Percentiles rank a stretch among this genome's conserved stretches.
Evolutionary conservation across 2,888 invertebrate species (phyloP).

Genomic region (Crematogaster levior): DNA sequence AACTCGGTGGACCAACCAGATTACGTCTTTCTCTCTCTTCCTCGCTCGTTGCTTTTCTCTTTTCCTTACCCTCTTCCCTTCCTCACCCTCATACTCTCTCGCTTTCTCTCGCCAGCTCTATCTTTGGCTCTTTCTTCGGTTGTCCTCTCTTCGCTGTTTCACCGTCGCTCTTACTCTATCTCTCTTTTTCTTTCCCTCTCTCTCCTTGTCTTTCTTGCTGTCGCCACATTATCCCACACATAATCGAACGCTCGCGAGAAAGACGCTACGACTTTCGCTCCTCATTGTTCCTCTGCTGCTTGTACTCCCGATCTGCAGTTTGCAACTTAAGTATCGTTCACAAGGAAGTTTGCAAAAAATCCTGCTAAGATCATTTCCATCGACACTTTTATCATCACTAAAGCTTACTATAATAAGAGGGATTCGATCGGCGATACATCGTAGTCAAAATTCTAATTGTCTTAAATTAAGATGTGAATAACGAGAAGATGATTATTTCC

Average conservation of each 20-base stretch:
- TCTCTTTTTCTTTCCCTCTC: slow-evolving; percentile 14
- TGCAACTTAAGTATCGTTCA: slow-evolving; percentile 71
- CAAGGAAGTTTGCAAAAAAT: slow-evolving; percentile 50
- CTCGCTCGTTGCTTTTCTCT: slow-evolving; percentile 70
- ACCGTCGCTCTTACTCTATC: slow-evolving; percentile 18
- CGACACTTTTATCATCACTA: background rate
- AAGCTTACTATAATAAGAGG: background rate
- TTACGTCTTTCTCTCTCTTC: slow-evolving; percentile 80
- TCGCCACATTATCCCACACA: slow-evolving; percentile 81
- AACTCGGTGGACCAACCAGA: slow-evolving; percentile 82
- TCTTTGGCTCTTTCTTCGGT: slow-evolving; percentile 48
- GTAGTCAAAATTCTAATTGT: background rate
- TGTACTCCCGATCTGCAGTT: slow-evolving; percentile 74
- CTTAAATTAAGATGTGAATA: no score
- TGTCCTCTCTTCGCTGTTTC: slow-evolving; percentile 21
- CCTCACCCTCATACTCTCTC: slow-evolving; percentile 70
- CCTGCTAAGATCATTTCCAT: background rate
- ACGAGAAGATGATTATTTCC: background rate
- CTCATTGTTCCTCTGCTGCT: slow-evolving; percentile 70
- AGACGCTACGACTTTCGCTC: slow-evolving; percentile 73
- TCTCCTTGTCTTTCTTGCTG: slow-evolving; percentile 75
- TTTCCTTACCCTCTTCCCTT: slow-evolving; percentile 68
- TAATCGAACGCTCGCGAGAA: slow-evolving; percentile 75
- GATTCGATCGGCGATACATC: background rate
- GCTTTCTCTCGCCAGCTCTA: slow-evolving; percentile 49